phyloP scores from a whole-genome alignment of 2,797 vertebrate genomes.

The Pseudochirops cupreus region DNA sequence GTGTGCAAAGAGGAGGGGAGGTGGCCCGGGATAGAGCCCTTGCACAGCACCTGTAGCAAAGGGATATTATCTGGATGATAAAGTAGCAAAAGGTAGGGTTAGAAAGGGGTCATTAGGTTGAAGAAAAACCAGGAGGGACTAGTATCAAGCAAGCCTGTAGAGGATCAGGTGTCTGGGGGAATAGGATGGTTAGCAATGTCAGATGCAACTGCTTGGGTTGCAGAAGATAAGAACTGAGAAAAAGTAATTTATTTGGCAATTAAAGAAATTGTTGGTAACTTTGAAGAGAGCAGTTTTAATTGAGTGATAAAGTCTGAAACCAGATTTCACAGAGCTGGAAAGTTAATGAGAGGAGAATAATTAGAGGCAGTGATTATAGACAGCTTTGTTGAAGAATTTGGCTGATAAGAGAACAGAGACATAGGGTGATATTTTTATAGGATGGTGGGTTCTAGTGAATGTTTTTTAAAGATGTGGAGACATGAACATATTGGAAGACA shows the following conservation, averaged over 20 bases:
- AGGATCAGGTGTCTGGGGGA: background rate
- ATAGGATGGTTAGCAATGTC: background rate
- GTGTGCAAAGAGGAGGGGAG: background rate
- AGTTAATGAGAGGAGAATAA: background rate
- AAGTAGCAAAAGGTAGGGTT: background rate
- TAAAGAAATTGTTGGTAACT: background rate
- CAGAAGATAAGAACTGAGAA: background rate
- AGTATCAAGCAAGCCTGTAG: background rate
- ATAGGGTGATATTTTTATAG: background rate
- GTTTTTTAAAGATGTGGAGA: background rate
- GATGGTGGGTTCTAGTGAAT: background rate
- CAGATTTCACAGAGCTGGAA: background rate
- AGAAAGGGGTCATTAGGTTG: background rate
- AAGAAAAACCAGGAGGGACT: background rate
- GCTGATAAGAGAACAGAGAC: background rate
- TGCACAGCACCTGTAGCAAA: background rate
- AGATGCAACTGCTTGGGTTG: background rate
- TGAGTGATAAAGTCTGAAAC: background rate
- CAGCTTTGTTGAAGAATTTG: background rate
- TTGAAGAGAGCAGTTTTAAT: background rate
- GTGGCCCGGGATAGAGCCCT: background rate
- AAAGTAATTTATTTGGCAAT: background rate
- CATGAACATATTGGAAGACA: background rate
- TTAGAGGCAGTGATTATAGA: background rate
- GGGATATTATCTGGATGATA: background rate